Evolutionary conservation across 1,140 invertebrate species (phyloP), one percentile per base, ranked within the genome.

Genomic region (Episyrphus balteatus): DNA sequence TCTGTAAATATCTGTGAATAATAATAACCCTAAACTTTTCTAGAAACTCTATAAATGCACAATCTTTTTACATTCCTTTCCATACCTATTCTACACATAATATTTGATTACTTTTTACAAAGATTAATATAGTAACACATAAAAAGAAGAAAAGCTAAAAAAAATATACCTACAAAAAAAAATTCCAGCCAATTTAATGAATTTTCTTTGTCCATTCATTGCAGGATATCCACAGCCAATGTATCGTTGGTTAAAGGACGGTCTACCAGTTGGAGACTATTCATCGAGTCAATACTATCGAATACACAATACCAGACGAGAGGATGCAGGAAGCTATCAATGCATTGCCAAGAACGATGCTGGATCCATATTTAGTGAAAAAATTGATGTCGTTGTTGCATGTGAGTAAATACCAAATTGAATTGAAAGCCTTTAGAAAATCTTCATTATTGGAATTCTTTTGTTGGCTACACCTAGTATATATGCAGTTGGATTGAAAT

Each of bases 181-280:
- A 26, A 26, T 5, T 37, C 36, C 13, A 37, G 11, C 13, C 13
- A 37, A 17, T 17, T 17, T 14, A 17, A 37, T 14, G 36, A 37
- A 37, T 21, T 52, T 21, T n/a, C 15, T 32, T 46, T 19, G 6
- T 46, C 38, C 11, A 33, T 32, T 42, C 33, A 32, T 49, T 72
- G 2, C 72, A 91, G 89, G 88, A 53, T 82, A 83, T 68, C 91
- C 90, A 10, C 81, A 86, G 59, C 89, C 89, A 7, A 82, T 83
- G 67, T 93, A 92, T 69, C 78, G 82, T 60, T 95, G 90, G 89
- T 72, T 89, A 44, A 92, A 90, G 70, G 86, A 95, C 65, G 86
- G 84, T 7, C 56, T 76, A 39, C 77, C 81, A 33, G 68, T 89
- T 42, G 81, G 79, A 33, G 82, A 84, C 55, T 84, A 84, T 57